A percentile compares a stretch with the other conserved stretches of the same genome.
phyloP scores from a whole-genome alignment of 2,113 vertebrate genomes.

The Nettapus auritus region DNA sequence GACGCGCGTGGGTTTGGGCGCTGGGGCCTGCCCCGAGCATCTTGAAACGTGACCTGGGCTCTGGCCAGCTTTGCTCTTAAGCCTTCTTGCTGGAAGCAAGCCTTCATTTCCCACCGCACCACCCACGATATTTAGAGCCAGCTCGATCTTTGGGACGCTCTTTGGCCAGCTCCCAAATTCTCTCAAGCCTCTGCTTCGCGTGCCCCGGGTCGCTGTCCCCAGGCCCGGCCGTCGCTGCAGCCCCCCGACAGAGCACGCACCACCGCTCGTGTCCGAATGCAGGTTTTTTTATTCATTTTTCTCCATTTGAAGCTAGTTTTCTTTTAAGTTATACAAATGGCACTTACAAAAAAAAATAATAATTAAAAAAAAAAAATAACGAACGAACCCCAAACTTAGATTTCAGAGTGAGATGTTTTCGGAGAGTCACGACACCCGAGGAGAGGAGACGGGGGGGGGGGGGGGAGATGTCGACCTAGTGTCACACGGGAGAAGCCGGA shows the following conservation, averaged over 20 bases:
- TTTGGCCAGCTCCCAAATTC: background rate
- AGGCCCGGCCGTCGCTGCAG: no score
- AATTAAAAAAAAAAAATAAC: background rate
- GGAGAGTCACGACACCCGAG: conserved; percentile 65
- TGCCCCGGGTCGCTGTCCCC: no score
- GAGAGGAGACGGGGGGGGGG: conserved; percentile 45
- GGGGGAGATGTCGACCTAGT: conserved; percentile 35
- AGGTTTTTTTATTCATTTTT: conserved; percentile 83
- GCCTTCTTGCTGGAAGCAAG: background rate
- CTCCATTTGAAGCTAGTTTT: conserved; percentile 87
- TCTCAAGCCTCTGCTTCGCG: background rate
- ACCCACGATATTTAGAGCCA: background rate
- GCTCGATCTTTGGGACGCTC: fast-evolving
- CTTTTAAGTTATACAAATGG: conserved; percentile 95
- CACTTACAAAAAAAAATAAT: conserved; percentile 88
- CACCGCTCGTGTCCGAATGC: conserved; percentile 74
- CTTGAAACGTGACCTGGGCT: background rate
- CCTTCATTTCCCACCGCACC: background rate
- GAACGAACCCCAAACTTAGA: conserved; percentile 76
- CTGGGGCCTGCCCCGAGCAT: background rate
- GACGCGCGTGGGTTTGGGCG: fast-evolving
- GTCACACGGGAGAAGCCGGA: conserved; percentile 52
- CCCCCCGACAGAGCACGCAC: background rate
- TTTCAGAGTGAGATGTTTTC: conserved; percentile 73
- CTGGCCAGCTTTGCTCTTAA: background rate